Conservation (phyloP, 2,797 vertebrate species). For the Chelmon rostratus region DNA sequence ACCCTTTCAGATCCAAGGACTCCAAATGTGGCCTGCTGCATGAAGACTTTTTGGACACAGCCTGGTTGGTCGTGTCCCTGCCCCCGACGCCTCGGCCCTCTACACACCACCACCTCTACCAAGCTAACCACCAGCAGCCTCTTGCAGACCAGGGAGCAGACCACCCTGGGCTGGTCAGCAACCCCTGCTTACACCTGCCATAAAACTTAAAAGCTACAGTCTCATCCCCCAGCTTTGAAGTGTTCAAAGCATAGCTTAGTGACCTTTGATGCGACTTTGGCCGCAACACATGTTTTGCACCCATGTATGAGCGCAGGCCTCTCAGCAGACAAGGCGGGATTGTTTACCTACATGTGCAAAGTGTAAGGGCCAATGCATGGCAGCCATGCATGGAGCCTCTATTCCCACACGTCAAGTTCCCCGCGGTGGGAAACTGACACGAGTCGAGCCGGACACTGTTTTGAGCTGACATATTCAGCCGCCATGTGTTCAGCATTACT, state of each 20-base stretch:
- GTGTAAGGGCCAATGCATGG: conserved; percentile 85
- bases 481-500: conserved; percentile 79
- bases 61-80: conserved; percentile 74
- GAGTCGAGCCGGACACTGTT: conserved; percentile 72
- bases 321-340: conserved; percentile 82
- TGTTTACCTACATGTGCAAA: conserved; percentile 90
- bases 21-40: conserved; percentile 88
- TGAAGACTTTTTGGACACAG: conserved; percentile 86
- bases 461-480: conserved; percentile 68
- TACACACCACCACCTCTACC: conserved; percentile 57
- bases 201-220: conserved; percentile 97
- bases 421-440: conserved; percentile 76
- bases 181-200: conserved; percentile 96
- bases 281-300: conserved; percentile 91
- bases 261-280: conserved; percentile 95
- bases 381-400: conserved; percentile 82
- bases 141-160: conserved; percentile 85
- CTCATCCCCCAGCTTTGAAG: conserved; percentile 93
- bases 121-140: conserved; percentile 74
- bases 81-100: conserved; percentile 60
- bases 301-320: conserved; percentile 88
- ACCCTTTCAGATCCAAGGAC: conserved; percentile 83
- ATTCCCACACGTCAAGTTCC: conserved; percentile 74
- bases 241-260: conserved; percentile 92
- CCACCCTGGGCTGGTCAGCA: conserved; percentile 93